These are phyloP conservation scores for Myanophis thanlyinensis DNA, from an alignment of 2,113 vertebrate species.

Conservation along the genomic window DNA sequence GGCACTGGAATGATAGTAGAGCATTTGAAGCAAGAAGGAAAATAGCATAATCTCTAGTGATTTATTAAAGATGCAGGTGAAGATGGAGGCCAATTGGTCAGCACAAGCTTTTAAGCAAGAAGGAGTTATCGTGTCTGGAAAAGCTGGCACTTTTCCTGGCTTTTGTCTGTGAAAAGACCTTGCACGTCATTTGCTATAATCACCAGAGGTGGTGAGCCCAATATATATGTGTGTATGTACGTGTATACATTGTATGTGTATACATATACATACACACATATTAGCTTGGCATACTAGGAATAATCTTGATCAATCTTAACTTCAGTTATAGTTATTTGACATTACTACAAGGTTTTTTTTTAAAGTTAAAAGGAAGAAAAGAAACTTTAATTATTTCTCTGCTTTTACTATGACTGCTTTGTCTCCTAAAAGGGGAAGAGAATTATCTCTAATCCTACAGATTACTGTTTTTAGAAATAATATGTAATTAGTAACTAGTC, in stretches of 20 bases:
- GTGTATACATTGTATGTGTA: no score
- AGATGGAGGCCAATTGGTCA: no score
- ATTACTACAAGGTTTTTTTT: background rate
- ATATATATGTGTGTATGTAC: no score
- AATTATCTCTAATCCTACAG: background rate
- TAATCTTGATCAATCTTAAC: background rate
- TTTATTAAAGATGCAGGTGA: no score
- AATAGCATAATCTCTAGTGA: no score
- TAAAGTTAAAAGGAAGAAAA: background rate
- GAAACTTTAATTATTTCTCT: background rate
- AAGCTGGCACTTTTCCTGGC: no score
- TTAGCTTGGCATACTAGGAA: background rate
- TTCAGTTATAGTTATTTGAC: background rate
- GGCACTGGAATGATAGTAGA: no score
- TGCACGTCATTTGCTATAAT: no score
- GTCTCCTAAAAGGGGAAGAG: background rate
- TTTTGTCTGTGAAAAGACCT: background rate
- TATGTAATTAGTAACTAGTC: background rate
- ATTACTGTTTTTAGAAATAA: background rate
- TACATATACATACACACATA: background rate
- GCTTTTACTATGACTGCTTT: background rate
- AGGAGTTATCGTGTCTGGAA: no score
- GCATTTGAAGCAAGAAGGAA: no score
- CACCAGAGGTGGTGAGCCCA: no score
- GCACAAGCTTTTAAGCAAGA: no score